Evolutionary conservation across 2,888 invertebrate species (phyloP), one percentile per base, ranked within the genome.

Genomic region (Amorpha juglandis): DNA sequence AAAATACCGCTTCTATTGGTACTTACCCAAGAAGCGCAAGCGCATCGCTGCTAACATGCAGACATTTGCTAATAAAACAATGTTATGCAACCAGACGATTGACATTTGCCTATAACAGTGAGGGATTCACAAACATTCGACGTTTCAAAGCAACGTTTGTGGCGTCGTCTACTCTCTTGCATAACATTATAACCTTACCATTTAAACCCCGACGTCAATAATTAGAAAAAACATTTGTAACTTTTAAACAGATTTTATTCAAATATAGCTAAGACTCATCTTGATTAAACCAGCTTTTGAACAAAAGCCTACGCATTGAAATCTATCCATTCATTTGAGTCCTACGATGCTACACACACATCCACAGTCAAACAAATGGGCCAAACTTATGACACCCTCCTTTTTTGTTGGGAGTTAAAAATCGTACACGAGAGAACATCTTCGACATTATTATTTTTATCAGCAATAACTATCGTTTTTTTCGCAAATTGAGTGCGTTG

Each of bases 1-100:
- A 78, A 79, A 81, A 80, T 79, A 78, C 78, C 71, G 71, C 72
- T 42, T 19, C 19, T 68, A 73, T 68, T 71, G 70, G 73, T 71
- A 70, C 82, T 89, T 89, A 82, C 88, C 70, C 82, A 88, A 87
- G 2, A 27, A 27, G 27, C 27, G 27, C 78, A 69, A 71, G 71
- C 74, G 71, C 80, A 78, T 80, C 82, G 82, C 83, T 74, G 74
- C 77, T 76, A 80, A 74, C 80, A 80, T 81, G 77, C 77, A 86
- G 81, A 80, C 83, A 85, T 88, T 88, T 87, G 79, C 83, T 82
- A 90, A 90, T 88, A 89, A 88, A 87, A 87, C 82, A 83, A 69
- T 68, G 79, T 91, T 91, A 81, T 86, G 75, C 82, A 90, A 91
- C 80, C 71, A 77, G 74, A 81, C 88, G 81, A 90, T 91, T 91